Evolutionary conservation across 92 coral and sea anemone genomes (phyloP), one percentile per base, ranked within the genome.

Genomic region (Paragorgia papillata): DNA sequence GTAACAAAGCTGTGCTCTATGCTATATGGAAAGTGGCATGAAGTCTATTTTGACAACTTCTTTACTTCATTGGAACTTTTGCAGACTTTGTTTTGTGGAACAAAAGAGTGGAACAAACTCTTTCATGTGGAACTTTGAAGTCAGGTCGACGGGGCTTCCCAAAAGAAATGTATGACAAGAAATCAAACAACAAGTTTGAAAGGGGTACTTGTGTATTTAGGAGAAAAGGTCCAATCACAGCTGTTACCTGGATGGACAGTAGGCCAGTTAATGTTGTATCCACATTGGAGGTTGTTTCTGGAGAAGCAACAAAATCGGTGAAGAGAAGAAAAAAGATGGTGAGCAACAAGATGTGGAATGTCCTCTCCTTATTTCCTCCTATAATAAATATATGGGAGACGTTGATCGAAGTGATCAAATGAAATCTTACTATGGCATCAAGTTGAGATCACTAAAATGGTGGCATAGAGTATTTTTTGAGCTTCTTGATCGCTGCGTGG

Each of bases 211-310:
- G 3, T 56, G 37, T 85, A 51, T 24, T 75, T 67, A 43, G 43
- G 57, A 48, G n/a, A 44, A 82, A 82, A 35, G 81, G 80, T n/a
- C 86, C 80, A 15, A 69, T 70, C 22, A 32, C 56, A 32, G 80
- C 80, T 0, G 58, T 61, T 0, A 84, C 84, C 50, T 82, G 86
- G 82, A 44, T 82, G 33, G 86, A 82, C 74, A 82, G 63, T 50
- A 60, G 68, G 21, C 22, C 59, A 10, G 86, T 82, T 8, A 10
- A 21, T 27, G 19, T 61, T 25, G 54, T 70, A 18, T 66, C 75
- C 18, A 74, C 86, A 0, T 17, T 50, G 54, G 40, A 50, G 1
- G 18, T 24, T 2, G 14, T 20, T 2, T 76, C 87, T 25, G 71
- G 28, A 3, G 46, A 56, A 9, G 62, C 70, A 17, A n/a, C 54